phyloP scores from a whole-genome alignment of 2,888 invertebrate species.

The Eudasyphora cyanicolor region DNA sequence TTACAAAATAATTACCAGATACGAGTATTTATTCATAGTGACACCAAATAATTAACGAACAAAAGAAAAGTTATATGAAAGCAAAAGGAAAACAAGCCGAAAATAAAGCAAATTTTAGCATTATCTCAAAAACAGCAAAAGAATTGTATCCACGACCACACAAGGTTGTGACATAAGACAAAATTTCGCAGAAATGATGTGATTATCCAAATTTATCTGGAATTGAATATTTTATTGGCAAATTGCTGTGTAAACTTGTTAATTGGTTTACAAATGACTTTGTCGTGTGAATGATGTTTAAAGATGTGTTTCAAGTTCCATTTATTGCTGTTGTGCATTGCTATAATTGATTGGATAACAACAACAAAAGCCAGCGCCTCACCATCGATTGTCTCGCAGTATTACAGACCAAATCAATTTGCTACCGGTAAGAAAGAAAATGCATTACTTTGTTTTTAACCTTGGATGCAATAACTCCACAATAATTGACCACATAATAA shows the following conservation, averaged over 20 bases:
- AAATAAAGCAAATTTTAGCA: not conserved
- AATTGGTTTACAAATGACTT: constrained; percentile 21
- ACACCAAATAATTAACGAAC: not conserved
- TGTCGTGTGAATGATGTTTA: constrained; percentile 64
- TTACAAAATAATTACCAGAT: not conserved
- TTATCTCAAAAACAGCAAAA: not conserved
- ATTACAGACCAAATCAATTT: constrained; percentile 61
- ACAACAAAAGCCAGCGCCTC: constrained; percentile 55
- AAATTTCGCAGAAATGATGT: not conserved
- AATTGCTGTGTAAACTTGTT: not conserved
- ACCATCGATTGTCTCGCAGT: constrained; percentile 60
- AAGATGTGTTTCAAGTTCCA: constrained; percentile 67
- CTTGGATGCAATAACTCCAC: not conserved
- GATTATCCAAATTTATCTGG: not conserved
- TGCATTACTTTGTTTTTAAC: not conserved
- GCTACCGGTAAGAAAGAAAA: constrained; percentile 59
- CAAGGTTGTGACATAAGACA: too few species aligned
- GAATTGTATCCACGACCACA: not conserved
- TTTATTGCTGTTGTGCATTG: constrained; percentile 64
- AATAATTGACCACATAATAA: too few species aligned
- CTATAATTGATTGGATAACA: constrained; percentile 56
- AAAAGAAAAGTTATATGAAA: not conserved
- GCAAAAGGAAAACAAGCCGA: not conserved
- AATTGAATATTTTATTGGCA: not conserved
- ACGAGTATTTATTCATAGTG: not conserved